phyloP scores from a whole-genome alignment of 2,888 invertebrate species.

The Vanessa cardui region DNA sequence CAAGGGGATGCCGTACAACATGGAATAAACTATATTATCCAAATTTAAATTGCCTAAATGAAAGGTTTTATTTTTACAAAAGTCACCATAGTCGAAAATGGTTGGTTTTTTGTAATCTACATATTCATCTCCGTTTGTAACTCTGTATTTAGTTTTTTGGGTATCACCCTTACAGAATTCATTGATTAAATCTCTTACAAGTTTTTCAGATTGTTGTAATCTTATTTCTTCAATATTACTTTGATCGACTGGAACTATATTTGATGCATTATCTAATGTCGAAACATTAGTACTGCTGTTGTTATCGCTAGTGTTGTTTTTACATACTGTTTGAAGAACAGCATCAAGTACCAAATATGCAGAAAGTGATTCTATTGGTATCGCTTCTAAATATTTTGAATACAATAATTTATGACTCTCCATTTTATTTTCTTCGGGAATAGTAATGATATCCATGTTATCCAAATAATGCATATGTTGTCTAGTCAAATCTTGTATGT shows the following conservation, averaged over 20 bases:
- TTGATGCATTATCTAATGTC: slow-evolving; percentile 40
- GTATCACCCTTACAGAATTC: slow-evolving; percentile 59
- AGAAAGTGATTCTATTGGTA: slow-evolving; percentile 67
- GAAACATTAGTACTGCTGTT: slow-evolving; percentile 52
- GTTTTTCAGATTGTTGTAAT: slow-evolving; percentile 53
- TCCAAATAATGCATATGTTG: slow-evolving; percentile 75
- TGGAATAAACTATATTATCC: slow-evolving; percentile 58
- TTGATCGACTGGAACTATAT: slow-evolving; percentile 43
- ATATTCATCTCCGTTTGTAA: slow-evolving; percentile 69
- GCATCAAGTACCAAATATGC: slow-evolving; percentile 65
- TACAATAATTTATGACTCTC: slow-evolving; percentile 49
- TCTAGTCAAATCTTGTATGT: slow-evolving; percentile 77
- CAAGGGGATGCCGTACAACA: slow-evolving; percentile 63
- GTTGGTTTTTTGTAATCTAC: slow-evolving; percentile 65
- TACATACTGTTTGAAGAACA: slow-evolving; percentile 59
- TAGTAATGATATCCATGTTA: slow-evolving; percentile 68
- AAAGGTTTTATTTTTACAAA: slow-evolving; percentile 63
- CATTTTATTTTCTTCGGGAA: slow-evolving; percentile 53
- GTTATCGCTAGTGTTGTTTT: slow-evolving; percentile 43
- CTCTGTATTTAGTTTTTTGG: slow-evolving; percentile 60
- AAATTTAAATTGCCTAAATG: slow-evolving; percentile 69
- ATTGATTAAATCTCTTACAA: slow-evolving; percentile 62
- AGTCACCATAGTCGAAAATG: slow-evolving; percentile 66
- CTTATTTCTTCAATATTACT: slow-evolving; percentile 48
- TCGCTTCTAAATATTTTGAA: slow-evolving; percentile 49